phyloP scores from a whole-genome alignment of 2,113 vertebrate species.

The Ochotona curzoniae region DNA sequence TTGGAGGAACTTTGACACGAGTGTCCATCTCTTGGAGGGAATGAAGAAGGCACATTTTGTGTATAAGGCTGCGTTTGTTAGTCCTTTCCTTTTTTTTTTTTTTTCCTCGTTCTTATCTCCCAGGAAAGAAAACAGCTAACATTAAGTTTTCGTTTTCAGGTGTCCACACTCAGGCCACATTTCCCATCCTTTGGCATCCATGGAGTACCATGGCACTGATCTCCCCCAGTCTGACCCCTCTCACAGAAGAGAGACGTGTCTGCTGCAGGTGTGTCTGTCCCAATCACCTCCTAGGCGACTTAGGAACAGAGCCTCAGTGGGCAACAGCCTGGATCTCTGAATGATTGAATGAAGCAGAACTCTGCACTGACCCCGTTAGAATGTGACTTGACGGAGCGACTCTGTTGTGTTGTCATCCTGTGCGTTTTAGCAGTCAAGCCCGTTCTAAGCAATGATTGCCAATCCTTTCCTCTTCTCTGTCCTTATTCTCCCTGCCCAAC shows the following conservation, averaged over 20 bases:
- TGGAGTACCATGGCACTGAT: not conserved
- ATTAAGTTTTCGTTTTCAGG: not conserved
- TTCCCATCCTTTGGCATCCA: not conserved
- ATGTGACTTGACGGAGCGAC: not conserved
- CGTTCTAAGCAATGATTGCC: not conserved
- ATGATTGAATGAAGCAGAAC: not conserved
- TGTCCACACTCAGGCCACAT: not conserved
- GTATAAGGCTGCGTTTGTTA: not conserved
- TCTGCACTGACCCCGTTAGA: not conserved
- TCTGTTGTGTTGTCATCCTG: not conserved
- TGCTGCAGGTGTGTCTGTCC: not conserved
- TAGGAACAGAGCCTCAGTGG: not conserved
- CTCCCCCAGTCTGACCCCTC: not conserved
- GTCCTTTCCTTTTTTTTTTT: no score
- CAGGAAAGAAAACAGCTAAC: not conserved
- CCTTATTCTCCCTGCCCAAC: not conserved
- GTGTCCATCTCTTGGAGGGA: not conserved
- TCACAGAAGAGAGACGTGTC: not conserved
- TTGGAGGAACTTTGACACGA: not conserved
- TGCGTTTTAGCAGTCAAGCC: not conserved
- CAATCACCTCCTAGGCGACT: not conserved
- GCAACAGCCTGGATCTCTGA: not conserved
- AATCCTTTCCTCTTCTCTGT: not conserved
- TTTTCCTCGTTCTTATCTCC: not conserved
- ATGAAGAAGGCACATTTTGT: not conserved